Conservation (phyloP, 2,113 vertebrate species). For the Hippocampus comes region DNA sequence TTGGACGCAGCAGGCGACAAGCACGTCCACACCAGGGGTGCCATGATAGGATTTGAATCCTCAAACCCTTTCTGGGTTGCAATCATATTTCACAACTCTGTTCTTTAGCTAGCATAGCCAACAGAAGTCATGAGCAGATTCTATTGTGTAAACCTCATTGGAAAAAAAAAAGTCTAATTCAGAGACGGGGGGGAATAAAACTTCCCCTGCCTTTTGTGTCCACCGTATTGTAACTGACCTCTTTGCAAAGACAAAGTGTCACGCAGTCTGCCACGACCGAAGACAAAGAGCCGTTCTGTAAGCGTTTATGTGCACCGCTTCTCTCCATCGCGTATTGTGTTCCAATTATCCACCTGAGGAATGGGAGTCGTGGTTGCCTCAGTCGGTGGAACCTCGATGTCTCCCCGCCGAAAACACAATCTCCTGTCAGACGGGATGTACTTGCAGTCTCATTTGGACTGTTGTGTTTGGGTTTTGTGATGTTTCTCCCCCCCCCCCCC, state of each 20-base stretch:
- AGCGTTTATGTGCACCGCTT: neutral
- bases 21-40: no score
- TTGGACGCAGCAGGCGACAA: no score
- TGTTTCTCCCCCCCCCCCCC: accelerated
- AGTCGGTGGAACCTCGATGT: neutral
- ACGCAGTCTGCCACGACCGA: neutral
- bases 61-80: no score
- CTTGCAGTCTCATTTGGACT: no score
- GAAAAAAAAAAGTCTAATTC: neutral
- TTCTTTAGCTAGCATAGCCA: neutral
- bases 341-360: neutral
- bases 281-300: neutral
- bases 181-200: neutral
- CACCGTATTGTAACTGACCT: no score
- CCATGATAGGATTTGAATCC: no score
- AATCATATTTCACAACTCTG: neutral
- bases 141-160: neutral
- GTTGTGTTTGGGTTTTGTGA: no score
- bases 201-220: neutral
- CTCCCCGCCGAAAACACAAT: neutral
- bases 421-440: neutral
- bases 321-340: neutral
- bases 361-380: neutral
- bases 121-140: neutral
- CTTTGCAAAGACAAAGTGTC: neutral